A percentile compares a stretch with the other conserved stretches of the same genome.
These are phyloP conservation scores for Yponomeuta plumbellus DNA, from an alignment of 2,888 invertebrate species.

Conservation along the genomic window DNA sequence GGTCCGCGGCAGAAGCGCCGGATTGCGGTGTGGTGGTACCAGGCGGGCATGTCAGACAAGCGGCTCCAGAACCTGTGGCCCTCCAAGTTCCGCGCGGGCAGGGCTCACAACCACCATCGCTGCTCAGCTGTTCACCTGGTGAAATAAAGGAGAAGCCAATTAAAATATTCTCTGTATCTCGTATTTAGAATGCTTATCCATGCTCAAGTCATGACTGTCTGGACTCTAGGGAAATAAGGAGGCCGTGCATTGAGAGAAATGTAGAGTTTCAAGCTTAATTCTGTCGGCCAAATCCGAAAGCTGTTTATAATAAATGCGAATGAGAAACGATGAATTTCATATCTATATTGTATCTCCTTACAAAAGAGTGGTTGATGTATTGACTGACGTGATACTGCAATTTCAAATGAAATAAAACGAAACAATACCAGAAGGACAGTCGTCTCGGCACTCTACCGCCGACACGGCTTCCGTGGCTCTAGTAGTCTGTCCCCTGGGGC, in stretches of 20 bases:
- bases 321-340: too few relatives aligned
- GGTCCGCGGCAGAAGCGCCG: slow-evolving; percentile 89
- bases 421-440: slow-evolving; percentile 81
- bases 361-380: too few relatives aligned
- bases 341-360: too few relatives aligned
- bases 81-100: slow-evolving; percentile 94
- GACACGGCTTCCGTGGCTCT: slow-evolving; percentile 93
- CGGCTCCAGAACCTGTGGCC: slow-evolving; percentile 90
- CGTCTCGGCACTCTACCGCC: slow-evolving; percentile 91
- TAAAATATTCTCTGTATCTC: not conserved
- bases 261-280: too few relatives aligned
- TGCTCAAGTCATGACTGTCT: too few relatives aligned
- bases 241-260: too few relatives aligned
- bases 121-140: slow-evolving; percentile 86
- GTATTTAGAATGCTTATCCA: too few relatives aligned
- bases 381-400: not conserved
- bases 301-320: too few relatives aligned
- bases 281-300: too few relatives aligned
- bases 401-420: not conserved
- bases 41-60: slow-evolving; percentile 91
- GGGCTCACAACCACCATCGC: slow-evolving; percentile 93
- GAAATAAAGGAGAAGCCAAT: slow-evolving; percentile 11
- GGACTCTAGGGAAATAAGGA: too few relatives aligned
- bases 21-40: slow-evolving; percentile 92
- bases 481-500: slow-evolving; percentile 94